Conservation (phyloP, 2,797 vertebrate species). For the Malurus splendens region DNA sequence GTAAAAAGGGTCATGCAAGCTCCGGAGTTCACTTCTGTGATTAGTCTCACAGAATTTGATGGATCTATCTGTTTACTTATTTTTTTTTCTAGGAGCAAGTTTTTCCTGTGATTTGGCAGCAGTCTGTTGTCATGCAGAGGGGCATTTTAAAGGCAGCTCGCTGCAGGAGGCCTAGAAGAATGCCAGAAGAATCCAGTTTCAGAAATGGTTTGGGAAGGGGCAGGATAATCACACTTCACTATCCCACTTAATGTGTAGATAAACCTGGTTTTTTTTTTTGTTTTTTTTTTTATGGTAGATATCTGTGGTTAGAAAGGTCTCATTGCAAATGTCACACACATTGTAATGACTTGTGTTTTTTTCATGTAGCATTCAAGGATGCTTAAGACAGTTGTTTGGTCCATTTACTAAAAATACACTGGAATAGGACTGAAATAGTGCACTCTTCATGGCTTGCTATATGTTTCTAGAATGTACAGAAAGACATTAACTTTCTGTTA, state of each 20-base stretch:
- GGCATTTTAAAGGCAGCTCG: background rate
- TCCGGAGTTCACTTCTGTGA: background rate
- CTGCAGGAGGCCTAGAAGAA: background rate
- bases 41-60: background rate
- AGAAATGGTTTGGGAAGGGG: background rate
- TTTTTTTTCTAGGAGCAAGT: background rate
- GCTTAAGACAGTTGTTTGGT: background rate
- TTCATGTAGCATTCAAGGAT: background rate
- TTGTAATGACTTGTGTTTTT: background rate
- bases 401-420: background rate
- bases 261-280: background rate
- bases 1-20: background rate
- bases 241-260: background rate
- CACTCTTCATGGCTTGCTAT: background rate
- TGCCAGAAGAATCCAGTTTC: background rate
- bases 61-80: background rate
- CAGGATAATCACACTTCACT: background rate
- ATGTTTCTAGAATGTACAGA: background rate
- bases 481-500: background rate
- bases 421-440: background rate
- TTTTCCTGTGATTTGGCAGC: background rate
- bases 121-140: background rate
- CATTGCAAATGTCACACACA: background rate
- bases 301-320: background rate
- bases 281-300: background rate